These are phyloP conservation scores for Delphinapterus leucas DNA, from an alignment of 2,113 vertebrate species.

Conservation along the genomic window DNA sequence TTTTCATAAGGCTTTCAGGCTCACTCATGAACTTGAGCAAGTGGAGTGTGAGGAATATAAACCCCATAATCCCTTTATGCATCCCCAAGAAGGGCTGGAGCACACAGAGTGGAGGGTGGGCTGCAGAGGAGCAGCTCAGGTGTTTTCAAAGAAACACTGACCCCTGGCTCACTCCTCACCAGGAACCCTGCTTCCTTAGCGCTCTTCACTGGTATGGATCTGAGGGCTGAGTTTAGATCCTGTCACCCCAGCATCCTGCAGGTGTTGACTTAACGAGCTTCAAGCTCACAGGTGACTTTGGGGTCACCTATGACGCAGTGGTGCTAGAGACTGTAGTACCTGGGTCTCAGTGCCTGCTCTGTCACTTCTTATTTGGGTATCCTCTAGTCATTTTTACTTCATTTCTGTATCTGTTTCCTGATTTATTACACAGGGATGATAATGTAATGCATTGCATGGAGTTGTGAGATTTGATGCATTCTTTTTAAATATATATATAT, in stretches of 20 bases:
- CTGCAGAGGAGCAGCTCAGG: neutral
- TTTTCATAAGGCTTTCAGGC: neutral
- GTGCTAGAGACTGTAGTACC: neutral
- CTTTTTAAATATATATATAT: fast-evolving
- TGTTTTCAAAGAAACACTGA: neutral
- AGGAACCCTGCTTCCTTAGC: neutral
- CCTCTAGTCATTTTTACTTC: neutral
- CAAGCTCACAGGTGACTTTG: neutral
- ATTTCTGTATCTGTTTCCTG: neutral
- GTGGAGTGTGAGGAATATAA: neutral
- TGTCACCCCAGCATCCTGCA: neutral
- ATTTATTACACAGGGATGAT: neutral
- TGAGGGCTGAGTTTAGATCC: too few relatives aligned
- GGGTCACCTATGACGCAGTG: fast-evolving
- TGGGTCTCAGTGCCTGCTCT: neutral
- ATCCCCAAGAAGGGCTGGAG: neutral
- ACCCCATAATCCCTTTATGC: fast-evolving
- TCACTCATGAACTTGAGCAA: neutral
- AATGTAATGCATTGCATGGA: neutral
- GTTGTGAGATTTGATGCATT: neutral
- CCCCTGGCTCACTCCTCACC: neutral
- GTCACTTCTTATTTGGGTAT: neutral
- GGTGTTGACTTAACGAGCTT: neutral
- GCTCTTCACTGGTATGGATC: neutral
- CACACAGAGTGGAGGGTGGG: neutral